Percentiles rank a stretch among this genome's conserved stretches.
Conservation (phyloP, 2,113 vertebrate genomes). For the Illadopsis cleaveri region DNA sequence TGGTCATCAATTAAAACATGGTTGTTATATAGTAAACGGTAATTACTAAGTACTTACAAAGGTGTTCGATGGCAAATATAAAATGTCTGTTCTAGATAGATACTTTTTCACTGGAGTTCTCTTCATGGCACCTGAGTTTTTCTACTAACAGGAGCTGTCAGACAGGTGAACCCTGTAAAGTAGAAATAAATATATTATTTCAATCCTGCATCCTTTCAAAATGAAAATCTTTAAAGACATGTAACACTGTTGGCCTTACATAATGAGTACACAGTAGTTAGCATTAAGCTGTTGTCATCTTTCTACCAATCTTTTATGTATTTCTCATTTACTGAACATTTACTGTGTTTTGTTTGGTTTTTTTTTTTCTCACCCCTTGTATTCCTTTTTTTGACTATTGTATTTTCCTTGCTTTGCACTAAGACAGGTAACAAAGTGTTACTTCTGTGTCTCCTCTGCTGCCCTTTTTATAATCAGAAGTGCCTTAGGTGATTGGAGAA, state of each 20-base stretch:
- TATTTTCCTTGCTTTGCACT: background rate
- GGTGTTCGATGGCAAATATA: background rate
- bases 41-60: background rate
- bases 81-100: background rate
- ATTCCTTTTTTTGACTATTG: background rate
- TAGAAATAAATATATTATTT: background rate
- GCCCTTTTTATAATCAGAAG: background rate
- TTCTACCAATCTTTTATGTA: background rate
- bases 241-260: background rate
- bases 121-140: background rate
- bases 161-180: background rate
- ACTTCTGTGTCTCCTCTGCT: background rate
- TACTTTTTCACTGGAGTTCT: background rate
- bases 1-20: background rate
- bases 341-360: background rate
- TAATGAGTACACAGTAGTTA: background rate
- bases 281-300: background rate
- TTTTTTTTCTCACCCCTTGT: fast-evolving
- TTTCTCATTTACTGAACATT: background rate
- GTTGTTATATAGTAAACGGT: background rate
- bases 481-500: background rate
- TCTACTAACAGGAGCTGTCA: background rate
- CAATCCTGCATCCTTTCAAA: background rate
- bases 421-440: background rate
- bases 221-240: background rate